Conservation (phyloP, 2,797 vertebrate genomes). For the Acestrorhynchus altus region DNA sequence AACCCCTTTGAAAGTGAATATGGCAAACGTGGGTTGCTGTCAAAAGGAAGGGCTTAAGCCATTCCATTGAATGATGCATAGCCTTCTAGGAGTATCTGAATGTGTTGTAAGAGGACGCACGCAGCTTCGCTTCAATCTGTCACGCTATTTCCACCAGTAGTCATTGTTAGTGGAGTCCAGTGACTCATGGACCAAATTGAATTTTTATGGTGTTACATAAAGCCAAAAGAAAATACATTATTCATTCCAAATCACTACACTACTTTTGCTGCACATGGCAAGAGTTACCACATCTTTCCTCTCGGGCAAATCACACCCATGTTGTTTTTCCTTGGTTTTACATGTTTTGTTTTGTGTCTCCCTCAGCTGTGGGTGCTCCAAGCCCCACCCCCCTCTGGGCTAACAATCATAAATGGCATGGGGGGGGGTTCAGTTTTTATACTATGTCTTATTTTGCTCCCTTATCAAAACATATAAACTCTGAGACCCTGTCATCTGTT, state of each 20-base stretch:
- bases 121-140: slow-evolving; percentile 59
- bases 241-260: slow-evolving; percentile 35
- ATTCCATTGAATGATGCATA: slow-evolving; percentile 70
- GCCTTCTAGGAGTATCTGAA: slow-evolving; percentile 66
- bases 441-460: slow-evolving; percentile 56
- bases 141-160: slow-evolving; percentile 54
- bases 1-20: slow-evolving; percentile 42
- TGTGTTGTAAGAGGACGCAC: slow-evolving; percentile 52
- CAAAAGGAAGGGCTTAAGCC: slow-evolving; percentile 62
- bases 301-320: slow-evolving; percentile 46
- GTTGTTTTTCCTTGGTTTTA: slow-evolving; percentile 59
- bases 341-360: slow-evolving; percentile 31
- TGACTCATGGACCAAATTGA: slow-evolving; percentile 59
- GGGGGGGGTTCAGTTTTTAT: slow-evolving; percentile 29
- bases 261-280: slow-evolving; percentile 60
- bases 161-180: slow-evolving; percentile 57
- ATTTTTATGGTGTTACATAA: slow-evolving; percentile 44
- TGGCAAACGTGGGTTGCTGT: slow-evolving; percentile 57
- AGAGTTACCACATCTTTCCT: slow-evolving; percentile 56
- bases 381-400: neutral
- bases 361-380: slow-evolving; percentile 32
- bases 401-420: slow-evolving; percentile 11
- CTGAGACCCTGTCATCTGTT: slow-evolving; percentile 57
- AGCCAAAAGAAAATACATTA: slow-evolving; percentile 60
- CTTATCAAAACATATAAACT: slow-evolving; percentile 61